These are phyloP conservation scores for Rhabdomys pumilio DNA, from an alignment of 2,797 vertebrate genomes.

Conservation along the genomic window DNA sequence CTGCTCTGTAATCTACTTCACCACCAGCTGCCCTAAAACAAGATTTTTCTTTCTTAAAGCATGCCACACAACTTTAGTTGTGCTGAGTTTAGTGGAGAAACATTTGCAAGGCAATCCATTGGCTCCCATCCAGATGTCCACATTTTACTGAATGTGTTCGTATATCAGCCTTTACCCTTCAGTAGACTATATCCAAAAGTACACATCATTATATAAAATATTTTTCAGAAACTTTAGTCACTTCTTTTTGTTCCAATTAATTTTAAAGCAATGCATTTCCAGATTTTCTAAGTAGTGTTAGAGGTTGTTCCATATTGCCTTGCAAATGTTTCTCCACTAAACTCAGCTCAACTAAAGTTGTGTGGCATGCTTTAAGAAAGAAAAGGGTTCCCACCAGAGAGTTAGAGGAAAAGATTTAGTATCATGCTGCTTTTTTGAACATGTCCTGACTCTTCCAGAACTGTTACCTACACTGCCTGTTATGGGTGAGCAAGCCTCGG, in stretches of 20 bases:
- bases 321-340: neutral
- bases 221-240: neutral
- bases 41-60: slow-evolving; percentile 22
- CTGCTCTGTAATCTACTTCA: neutral
- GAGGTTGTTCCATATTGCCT: neutral
- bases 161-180: neutral
- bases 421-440: slow-evolving; percentile 35
- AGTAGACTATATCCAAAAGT: neutral
- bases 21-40: neutral
- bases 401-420: neutral
- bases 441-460: slow-evolving; percentile 71
- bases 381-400: neutral
- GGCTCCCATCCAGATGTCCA: neutral
- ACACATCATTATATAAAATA: neutral
- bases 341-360: neutral
- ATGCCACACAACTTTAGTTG: neutral
- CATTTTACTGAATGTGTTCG: neutral
- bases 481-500: slow-evolving; percentile 55
- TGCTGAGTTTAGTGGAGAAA: neutral
- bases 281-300: neutral
- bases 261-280: slow-evolving; percentile 7
- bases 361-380: neutral
- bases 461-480: slow-evolving; percentile 26
- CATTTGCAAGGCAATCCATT: neutral
- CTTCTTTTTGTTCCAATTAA: slow-evolving; percentile 7